phyloP scores from a whole-genome alignment of 2,888 invertebrate species.

The Maniola hyperantus region DNA sequence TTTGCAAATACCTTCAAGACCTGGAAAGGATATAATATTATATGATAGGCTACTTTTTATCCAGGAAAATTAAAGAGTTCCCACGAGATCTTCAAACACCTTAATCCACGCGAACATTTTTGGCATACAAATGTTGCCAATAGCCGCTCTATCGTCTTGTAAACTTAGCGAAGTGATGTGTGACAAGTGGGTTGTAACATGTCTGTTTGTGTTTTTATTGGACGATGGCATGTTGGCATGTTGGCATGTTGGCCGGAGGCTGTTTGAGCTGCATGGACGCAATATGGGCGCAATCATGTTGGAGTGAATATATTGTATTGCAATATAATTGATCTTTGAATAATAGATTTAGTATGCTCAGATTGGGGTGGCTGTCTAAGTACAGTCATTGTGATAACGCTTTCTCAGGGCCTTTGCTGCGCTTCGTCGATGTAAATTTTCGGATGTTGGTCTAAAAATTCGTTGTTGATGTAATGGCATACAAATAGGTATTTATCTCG shows the following conservation, averaged over 20 bases:
- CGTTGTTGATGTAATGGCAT: no score
- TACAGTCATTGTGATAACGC: no score
- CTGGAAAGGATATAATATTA: no score
- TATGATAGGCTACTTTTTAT: no score
- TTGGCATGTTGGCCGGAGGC: constrained; percentile 14
- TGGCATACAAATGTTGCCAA: not conserved
- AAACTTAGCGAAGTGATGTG: constrained; percentile 45
- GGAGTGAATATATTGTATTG: constrained; percentile 7
- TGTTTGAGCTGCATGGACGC: constrained; percentile 22
- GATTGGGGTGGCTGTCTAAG: no score
- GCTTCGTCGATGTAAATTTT: no score
- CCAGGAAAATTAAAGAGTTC: no score
- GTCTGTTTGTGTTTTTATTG: constrained; percentile 49
- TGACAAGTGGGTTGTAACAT: constrained; percentile 49
- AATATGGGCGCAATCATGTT: constrained; percentile 7
- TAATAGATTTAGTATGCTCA: not conserved
- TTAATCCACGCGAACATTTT: not conserved
- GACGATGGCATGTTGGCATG: constrained; percentile 28
- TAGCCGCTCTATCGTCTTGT: not conserved
- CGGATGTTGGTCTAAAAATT: no score
- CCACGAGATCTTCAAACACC: no score
- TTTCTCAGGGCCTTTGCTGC: no score
- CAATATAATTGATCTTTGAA: constrained; percentile 8
- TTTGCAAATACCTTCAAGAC: no score
- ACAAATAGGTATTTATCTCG: no score